Evolutionary conservation across 2,113 vertebrate genomes (phyloP).

Genomic region (Zosterops lateralis): DNA sequence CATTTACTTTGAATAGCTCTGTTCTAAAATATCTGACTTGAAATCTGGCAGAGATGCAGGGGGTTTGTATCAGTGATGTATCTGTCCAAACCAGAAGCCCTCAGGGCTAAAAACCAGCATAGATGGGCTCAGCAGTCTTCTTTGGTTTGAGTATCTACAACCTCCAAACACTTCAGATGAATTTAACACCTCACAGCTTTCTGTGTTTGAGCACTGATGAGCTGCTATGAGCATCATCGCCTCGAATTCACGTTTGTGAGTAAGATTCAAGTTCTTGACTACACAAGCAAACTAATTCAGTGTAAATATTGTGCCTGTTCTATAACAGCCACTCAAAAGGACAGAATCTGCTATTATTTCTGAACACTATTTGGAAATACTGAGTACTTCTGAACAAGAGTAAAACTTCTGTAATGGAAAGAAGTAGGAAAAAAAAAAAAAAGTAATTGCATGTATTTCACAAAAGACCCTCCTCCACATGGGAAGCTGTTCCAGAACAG

Average conservation of each 20-base stretch:
- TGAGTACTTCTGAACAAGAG: background rate
- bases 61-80: background rate
- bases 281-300: background rate
- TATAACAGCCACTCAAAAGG: background rate
- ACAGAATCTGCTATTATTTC: background rate
- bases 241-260: background rate
- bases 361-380: background rate
- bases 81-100: background rate
- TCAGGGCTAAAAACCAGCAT: background rate
- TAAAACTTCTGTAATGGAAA: background rate
- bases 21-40: background rate
- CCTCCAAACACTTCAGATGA: background rate
- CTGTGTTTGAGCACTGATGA: background rate
- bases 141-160: background rate
- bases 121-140: background rate
- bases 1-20: background rate
- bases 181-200: background rate
- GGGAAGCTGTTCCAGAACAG: background rate
- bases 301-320: background rate
- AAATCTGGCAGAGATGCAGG: background rate
- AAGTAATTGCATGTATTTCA: background rate
- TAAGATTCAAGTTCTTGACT: background rate
- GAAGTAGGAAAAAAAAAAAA: background rate
- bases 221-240: rapidly evolving
- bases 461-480: background rate